A percentile compares a stretch with the other conserved stretches of the same genome.
Evolutionary conservation across 2,888 invertebrate genomes (phyloP).

Genomic region (Psylliodes chrysocephalus): DNA sequence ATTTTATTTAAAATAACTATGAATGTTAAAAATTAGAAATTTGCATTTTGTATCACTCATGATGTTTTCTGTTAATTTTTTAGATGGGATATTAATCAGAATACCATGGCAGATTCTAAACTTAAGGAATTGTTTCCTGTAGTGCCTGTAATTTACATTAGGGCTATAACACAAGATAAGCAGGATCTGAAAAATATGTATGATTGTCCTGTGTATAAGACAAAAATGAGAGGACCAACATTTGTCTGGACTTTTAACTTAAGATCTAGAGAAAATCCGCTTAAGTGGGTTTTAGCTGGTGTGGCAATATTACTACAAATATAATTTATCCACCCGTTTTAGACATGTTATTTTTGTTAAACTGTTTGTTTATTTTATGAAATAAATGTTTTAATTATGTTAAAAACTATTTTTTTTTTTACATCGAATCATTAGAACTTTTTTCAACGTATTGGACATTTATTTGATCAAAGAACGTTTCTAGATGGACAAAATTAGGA

Average conservation of each 20-base stretch:
- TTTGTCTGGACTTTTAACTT: conserved; percentile 97
- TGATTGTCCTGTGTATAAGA: conserved; percentile 95
- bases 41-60: no score
- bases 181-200: conserved; percentile 88
- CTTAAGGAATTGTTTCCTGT: conserved; percentile 91
- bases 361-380: not conserved
- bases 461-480: no score
- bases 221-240: conserved; percentile 86
- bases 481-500: no score
- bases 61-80: no score
- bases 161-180: conserved; percentile 88
- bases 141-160: conserved; percentile 91
- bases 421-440: no score
- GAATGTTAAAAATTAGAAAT: no score
- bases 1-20: no score
- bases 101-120: conserved; percentile 83
- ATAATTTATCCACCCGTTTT: conserved; percentile 61
- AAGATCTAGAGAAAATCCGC: conserved; percentile 86
- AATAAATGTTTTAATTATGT: conserved; percentile 6
- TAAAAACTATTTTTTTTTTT: not conserved
- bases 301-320: conserved; percentile 90
- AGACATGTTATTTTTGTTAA: conserved; percentile 12
- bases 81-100: conserved; percentile 85
- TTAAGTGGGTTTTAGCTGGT: conserved; percentile 93
- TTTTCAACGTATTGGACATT: no score